A percentile compares a stretch with the other conserved stretches of the same genome.
Conservation (phyloP, 2,888 invertebrate species). For the Stenolophus ochropezus region DNA sequence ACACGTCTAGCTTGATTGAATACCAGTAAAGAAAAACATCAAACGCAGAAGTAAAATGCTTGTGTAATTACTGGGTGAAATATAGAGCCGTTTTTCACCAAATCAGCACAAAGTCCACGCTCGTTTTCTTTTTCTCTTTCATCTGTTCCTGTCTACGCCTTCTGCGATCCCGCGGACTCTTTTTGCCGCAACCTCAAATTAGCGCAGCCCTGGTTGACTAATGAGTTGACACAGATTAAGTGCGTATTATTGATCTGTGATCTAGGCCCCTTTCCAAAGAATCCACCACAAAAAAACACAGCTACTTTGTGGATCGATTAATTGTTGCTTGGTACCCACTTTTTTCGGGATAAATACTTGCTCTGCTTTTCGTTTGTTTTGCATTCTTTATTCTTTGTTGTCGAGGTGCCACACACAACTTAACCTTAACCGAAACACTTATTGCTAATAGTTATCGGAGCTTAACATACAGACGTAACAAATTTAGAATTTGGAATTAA, state of each 20-base stretch:
- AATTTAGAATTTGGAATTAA: no score
- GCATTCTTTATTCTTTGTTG: not conserved
- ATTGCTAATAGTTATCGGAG: no score
- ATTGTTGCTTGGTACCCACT: constrained; percentile 7
- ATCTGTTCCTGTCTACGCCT: constrained; percentile 22
- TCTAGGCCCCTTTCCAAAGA: constrained; percentile 60
- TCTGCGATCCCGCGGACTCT: not conserved
- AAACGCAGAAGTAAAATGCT: constrained; percentile 40
- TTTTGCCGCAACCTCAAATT: constrained; percentile 45
- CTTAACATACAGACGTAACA: no score
- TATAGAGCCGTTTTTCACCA: constrained; percentile 51
- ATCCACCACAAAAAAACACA: constrained; percentile 19
- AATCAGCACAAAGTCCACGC: constrained; percentile 39
- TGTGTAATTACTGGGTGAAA: constrained; percentile 56
- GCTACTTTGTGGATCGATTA: constrained; percentile 34
- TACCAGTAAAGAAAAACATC: constrained; percentile 46
- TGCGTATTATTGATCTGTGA: constrained; percentile 69
- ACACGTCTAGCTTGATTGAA: constrained; percentile 52
- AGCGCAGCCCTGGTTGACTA: constrained; percentile 62
- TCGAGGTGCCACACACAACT: no score
- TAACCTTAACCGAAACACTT: no score
- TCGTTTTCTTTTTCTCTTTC: constrained; percentile 32
- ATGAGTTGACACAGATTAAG: constrained; percentile 70
- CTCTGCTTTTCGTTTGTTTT: not conserved
- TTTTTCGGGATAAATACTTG: not conserved